Conservation (phyloP, 2,888 invertebrate species). For the Pristionchus arcanus region DNA sequence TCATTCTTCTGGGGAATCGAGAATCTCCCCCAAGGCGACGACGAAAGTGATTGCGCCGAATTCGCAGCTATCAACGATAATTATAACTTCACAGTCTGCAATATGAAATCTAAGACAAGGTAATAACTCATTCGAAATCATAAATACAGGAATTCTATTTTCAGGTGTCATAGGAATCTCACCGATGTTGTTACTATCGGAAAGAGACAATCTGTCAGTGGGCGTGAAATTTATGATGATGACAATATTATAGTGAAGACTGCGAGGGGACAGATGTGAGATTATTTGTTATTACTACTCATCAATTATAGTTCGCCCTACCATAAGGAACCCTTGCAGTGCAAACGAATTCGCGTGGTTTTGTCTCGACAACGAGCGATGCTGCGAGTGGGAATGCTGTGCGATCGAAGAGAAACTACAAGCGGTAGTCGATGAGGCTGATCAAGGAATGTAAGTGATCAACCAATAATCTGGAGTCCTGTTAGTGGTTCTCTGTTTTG, state of each 20-base stretch:
- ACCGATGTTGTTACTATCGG: too few species aligned
- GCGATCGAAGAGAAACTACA: not conserved
- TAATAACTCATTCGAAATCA: not conserved
- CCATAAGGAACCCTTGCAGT: not conserved
- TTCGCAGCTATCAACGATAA: not conserved
- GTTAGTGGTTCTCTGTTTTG: too few species aligned
- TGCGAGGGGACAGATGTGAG: not conserved
- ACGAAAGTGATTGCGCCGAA: not conserved
- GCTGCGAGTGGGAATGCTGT: constrained; percentile 7
- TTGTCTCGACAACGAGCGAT: not conserved
- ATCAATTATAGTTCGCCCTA: too few species aligned
- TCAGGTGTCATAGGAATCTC: too few species aligned
- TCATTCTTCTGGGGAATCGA: not conserved
- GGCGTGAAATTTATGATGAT: not conserved
- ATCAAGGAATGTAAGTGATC: not conserved
- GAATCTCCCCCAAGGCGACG: not conserved
- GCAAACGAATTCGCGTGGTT: not conserved
- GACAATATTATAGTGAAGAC: not conserved
- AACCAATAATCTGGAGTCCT: too few species aligned
- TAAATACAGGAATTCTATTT: too few species aligned
- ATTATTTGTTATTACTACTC: not conserved
- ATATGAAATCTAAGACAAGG: not conserved
- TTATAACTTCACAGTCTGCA: not conserved
- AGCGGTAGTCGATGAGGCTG: not conserved
- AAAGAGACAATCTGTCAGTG: too few species aligned